Evolutionary conservation across 2,113 vertebrate genomes (phyloP), one percentile per base, ranked within the genome.

Genomic region (Eclectus roratus): DNA sequence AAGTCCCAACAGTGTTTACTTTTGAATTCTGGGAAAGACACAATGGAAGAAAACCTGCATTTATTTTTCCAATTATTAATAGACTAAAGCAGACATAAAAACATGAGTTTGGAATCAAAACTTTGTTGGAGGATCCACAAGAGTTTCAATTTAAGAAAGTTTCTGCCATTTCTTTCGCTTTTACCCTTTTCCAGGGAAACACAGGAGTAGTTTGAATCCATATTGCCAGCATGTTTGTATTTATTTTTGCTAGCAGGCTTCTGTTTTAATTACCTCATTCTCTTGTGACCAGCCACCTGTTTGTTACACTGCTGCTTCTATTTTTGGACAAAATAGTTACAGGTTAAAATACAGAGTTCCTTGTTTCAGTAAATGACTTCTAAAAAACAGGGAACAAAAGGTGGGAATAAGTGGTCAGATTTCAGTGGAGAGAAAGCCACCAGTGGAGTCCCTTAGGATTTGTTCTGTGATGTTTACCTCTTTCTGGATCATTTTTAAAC

Each of bases 281-380:
- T 69, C 69, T 76, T 81, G 89, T 91, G 82, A 80, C 58, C 66
- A 95, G 74, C 78, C 85, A 87, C 95, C 85, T 96, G 90, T 68
- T 93, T 12, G 0, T 88, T 94, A 84, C 39, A 17, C 41, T 72
- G 66, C 41, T 76, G 74, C 53, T 90, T 27, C 93, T 93, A n/a
- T 46, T 90, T 93, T 69, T 78, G 85, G 79, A 85, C 41, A n/a
- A 88, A 93, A 83, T 39, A 29, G 50, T 63, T 55, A 21, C 47
- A 82, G 61, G 61, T 80, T 85, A 70, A 88, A 49, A 37, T 17
- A 85, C 17, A 18, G 53, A 58, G 25, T 73, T 94, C 23, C 14
- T 37, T 37, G 0, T 83, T 77, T 50, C 31, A 61, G 63, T 65
- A 65, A 73, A 37, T 41, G 37, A n/a, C 39, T 77, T 7, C 44